Evolutionary conservation across 2,888 invertebrate species (phyloP), one percentile per base, ranked within the genome.

Genomic region (Pseudeuparius sepicola): DNA sequence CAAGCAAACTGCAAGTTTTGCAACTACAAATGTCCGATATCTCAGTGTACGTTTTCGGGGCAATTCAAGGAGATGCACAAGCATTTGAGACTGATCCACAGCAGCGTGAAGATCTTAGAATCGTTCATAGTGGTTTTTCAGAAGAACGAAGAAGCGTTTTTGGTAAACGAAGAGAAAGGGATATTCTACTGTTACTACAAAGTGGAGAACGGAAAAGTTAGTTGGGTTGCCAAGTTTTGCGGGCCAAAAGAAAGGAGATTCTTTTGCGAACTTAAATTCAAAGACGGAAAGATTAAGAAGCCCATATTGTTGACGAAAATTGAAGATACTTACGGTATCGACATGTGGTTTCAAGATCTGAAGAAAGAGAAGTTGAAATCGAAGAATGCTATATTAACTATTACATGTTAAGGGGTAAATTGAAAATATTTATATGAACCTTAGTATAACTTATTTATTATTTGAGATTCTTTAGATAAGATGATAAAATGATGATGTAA

Each of bases 351-450:
- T 12, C 43, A 46, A 4, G 50, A 52, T 10, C 30, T 56, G 35
- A 56, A 53, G 36, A 49, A 43, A 24, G 43, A 46, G 38, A 54
- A 52, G 37, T 36, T 51, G 3, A 55, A 55, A 37, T 44, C 50
- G 5, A 54, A 54, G 41, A 44, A 55, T 41, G 53, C 54, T 3
- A 44, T 52, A 10, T 28, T 55, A 12, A 47, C 48, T 7, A 50
- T 55, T 18, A 46, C 45, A 10, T 41, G 44, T 34, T 51, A 40
- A 40, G n/a, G 6, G 20, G n/a, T n/a, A n/a, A n/a, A n/a, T n/a
- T n/a, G n/a, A n/a, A n/a, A n/a, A n/a, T n/a, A n/a, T n/a, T n/a
- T n/a, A n/a, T n/a, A n/a, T n/a, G n/a, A n/a, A n/a, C n/a, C n/a
- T n/a, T n/a, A n/a, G n/a, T n/a, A n/a, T n/a, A n/a, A n/a, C n/a